Evolutionary conservation across 1,140 invertebrate genomes (phyloP), one percentile per base, ranked within the genome.

Genomic region (Solenopsis fugax): DNA sequence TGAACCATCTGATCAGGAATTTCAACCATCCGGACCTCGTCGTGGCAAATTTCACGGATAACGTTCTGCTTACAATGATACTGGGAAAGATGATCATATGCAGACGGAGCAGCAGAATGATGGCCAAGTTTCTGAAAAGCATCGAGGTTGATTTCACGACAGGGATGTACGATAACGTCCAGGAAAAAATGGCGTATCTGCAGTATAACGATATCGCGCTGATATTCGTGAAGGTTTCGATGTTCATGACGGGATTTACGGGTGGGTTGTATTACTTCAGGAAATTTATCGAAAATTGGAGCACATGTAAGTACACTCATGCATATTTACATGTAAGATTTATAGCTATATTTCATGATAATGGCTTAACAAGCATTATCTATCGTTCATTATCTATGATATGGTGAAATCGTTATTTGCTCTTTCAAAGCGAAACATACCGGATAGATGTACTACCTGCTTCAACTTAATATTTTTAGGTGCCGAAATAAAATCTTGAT

Each of bases 1-100:
- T 1, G n/a, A 0, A 6, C 2, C 76, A 88, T 48, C 24, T 88
- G 4, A 37, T 71, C 5, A 60, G 62, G 9, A 9, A 52, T 24
- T 0, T 67, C 16, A 10, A 16, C 7, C 16, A 88, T 9, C 18
- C 75, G 10, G 67, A 86, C 6, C 0, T 1, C 4, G 5, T 77
- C 12, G 29, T 90, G 3, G 48, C 2, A 0, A 91, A 89, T 62
- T 60, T 91, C 13, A 50, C 77, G 16, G 89, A 87, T 4, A 91
- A 21, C 18, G 5, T 69, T 6, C 4, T 80, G 0, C 9, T 41
- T 0, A 60, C 13, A 0, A 60, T 81, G 48, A 50, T 84, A 84
- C 0, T 75, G 16, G 80, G 80, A 18, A 84, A 84, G 10, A 50
- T 84, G 56, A 2, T 48, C 13, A 24, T 84, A 24, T 37, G 37